These are phyloP conservation scores for Plusia festucae DNA, from an alignment of 2,888 invertebrate species.

Conservation along the genomic window DNA sequence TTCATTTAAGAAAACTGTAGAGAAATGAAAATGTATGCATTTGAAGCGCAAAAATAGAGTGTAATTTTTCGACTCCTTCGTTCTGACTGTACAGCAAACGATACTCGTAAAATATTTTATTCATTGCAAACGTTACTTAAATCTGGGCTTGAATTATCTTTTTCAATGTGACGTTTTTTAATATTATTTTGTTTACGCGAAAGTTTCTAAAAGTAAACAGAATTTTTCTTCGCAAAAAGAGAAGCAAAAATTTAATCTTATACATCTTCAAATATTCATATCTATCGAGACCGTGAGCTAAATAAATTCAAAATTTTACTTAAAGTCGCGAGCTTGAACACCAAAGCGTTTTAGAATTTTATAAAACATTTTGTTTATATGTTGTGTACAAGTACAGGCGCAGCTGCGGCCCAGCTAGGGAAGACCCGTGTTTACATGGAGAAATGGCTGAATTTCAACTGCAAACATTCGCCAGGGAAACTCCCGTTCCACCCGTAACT, in stretches of 20 bases:
- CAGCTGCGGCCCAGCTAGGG: constrained; percentile 49
- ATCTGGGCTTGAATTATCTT: not conserved
- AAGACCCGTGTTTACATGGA: constrained; percentile 60
- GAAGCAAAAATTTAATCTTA: not conserved
- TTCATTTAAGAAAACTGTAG: constrained; percentile 13
- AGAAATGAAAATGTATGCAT: constrained; percentile 68
- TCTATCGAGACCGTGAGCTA: constrained; percentile 17
- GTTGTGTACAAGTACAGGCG: constrained; percentile 35
- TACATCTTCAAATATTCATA: not conserved
- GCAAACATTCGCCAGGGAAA: constrained; percentile 54
- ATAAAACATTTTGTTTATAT: constrained; percentile 47
- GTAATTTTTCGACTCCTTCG: constrained; percentile 59
- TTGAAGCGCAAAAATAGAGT: constrained; percentile 58
- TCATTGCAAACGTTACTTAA: not conserved
- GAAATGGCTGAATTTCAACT: constrained; percentile 67
- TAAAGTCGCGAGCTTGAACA: constrained; percentile 9
- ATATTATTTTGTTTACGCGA: not conserved
- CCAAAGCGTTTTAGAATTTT: constrained; percentile 39
- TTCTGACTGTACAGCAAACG: constrained; percentile 31
- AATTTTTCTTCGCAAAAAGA: not conserved
- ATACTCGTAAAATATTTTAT: constrained; percentile 19
- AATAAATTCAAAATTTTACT: constrained; percentile 37
- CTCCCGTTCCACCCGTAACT: constrained; percentile 28
- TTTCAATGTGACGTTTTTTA: not conserved
- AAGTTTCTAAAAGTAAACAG: not conserved